Base-by-base conservation (phyloP, 2,888 invertebrate species). In the Steromphala cineraria region DNA sequence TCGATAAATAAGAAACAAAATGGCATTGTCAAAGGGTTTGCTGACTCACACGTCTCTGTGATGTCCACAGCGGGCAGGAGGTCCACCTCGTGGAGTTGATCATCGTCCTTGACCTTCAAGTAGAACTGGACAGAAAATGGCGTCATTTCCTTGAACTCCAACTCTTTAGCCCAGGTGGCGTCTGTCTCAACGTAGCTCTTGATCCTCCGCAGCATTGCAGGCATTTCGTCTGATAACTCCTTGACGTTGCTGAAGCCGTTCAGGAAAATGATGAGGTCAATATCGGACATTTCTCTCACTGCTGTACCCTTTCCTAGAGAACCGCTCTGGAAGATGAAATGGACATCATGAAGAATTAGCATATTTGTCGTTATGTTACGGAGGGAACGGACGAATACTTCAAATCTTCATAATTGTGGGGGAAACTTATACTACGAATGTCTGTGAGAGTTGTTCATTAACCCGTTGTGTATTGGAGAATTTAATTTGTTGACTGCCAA, bases 251-350 rank as follows among this genome's bases (percentile, higher is more conserved):
- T 40, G 40, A 52, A 46, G n/a, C 46, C 78, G 67, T 78, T 78
- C 10, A 78, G 62, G 24, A 40, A 78, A 4, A 78, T 46, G 62
- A 78, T 46, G n/a, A 78, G 40, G 62, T 78, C 78, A n/a, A 78
- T 28, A 52, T 78, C 78, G 40, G 78, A 36, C 56, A n/a, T 56
- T 40, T 40, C 62, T 19, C 78, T n/a, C 2, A 62, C 67, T 19
- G 62, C 78, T 1, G 78, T 78, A 1, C 62, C 78, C 15, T 40
- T 67, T 19, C 40, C 67, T 15, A 78, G 40, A 0, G 78, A 62
- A 0, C 78, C 78, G 24, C 36, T 36, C 78, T 78, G 78, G 31
- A 62, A 62, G 10, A 46, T 46, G 1, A 13, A 13, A 46, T 46
- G 13, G 7, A 13, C 13, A 13, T 13, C 46, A 13, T n/a, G n/a